Conservation (phyloP, 2,797 vertebrate species). For the Urosaurus nigricauda region DNA sequence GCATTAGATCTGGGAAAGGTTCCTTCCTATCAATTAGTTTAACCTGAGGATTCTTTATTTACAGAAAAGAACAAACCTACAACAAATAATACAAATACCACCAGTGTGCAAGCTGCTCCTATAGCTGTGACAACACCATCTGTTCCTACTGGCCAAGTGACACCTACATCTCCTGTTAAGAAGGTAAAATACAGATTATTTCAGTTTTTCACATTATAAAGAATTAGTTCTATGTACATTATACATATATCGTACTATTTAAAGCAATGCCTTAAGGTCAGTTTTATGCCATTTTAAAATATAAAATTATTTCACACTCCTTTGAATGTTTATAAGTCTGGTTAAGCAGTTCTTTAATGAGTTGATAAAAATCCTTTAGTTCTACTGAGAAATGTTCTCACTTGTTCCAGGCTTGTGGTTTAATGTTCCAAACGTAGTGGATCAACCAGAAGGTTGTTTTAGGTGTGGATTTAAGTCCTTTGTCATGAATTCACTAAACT, state of each 20-base stretch:
- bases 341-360: not conserved
- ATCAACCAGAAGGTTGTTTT: not conserved
- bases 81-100: slow-evolving; percentile 85
- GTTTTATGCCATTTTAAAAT: not conserved
- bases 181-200: slow-evolving; percentile 85
- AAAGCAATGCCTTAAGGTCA: not conserved
- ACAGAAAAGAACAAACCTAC: slow-evolving; percentile 92
- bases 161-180: slow-evolving; percentile 92
- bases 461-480: not conserved
- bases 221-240: not conserved
- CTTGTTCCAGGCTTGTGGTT: not conserved
- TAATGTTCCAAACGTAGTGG: not conserved
- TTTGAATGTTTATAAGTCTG: not conserved
- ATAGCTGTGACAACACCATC: slow-evolving; percentile 84
- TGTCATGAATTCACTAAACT: not conserved
- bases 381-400: not conserved
- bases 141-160: slow-evolving; percentile 88
- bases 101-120: slow-evolving; percentile 78
- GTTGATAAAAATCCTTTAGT: not conserved
- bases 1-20: too few relatives aligned
- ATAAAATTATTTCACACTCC: not conserved
- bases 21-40: slow-evolving; percentile 6
- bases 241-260: not conserved
- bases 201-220: slow-evolving; percentile 19
- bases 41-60: slow-evolving; percentile 55